phyloP scores from a whole-genome alignment of 2,797 vertebrate species.

The Acanthopagrus latus region DNA sequence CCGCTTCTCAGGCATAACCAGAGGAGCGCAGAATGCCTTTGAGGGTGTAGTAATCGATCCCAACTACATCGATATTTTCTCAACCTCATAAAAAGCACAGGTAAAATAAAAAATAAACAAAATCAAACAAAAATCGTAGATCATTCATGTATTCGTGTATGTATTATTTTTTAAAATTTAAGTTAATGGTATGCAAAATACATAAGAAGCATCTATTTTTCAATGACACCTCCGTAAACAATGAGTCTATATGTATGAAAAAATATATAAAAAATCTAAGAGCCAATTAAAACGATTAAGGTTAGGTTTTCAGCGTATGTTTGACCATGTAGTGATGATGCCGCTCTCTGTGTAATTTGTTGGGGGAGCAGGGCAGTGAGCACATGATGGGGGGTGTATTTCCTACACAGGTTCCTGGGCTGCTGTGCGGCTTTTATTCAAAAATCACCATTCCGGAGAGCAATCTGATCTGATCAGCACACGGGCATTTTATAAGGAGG shows the following conservation, averaged over 20 bases:
- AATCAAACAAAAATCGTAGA: background rate
- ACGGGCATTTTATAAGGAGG: conserved; percentile 56
- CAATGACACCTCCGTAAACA: rapidly evolving
- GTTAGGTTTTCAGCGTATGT: background rate
- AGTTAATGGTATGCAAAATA: background rate
- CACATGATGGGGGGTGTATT: conserved; percentile 69
- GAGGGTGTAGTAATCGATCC: conserved; percentile 43
- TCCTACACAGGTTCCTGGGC: conserved; percentile 81
- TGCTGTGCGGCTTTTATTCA: conserved; percentile 79
- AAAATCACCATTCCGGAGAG: conserved; percentile 76
- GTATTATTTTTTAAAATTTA: background rate
- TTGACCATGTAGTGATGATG: background rate
- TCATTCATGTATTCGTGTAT: background rate
- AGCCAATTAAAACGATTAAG: background rate
- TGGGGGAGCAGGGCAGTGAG: conserved; percentile 32
- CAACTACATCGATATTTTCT: conserved; percentile 52
- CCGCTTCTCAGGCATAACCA: conserved; percentile 68
- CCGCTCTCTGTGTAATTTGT: conserved; percentile 14
- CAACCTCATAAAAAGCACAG: background rate
- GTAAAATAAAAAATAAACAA: background rate
- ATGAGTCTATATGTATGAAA: background rate
- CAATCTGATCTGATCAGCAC: conserved; percentile 72
- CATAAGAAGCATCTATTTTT: background rate
- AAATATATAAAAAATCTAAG: background rate
- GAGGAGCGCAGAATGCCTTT: conserved; percentile 38